Conservation (phyloP, 2,888 invertebrate genomes). For the Lithodes maja region DNA sequence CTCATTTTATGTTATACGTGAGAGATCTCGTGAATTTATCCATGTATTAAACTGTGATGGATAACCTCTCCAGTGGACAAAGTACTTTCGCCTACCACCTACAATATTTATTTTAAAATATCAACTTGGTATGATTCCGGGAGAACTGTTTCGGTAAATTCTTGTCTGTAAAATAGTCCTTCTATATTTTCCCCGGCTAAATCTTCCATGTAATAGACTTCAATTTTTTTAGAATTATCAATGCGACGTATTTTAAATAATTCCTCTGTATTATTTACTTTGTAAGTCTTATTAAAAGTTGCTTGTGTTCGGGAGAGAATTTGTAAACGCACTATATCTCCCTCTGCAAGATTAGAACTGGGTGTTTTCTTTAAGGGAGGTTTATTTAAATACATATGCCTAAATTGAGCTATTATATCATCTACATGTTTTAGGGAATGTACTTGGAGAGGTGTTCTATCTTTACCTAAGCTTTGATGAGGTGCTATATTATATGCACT, state of each 20-base stretch:
- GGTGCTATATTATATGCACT: not conserved
- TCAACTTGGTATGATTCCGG: not conserved
- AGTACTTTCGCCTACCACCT: not conserved
- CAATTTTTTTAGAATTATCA: not conserved
- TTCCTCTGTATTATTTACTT: not conserved
- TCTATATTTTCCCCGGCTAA: not conserved
- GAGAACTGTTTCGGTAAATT: not conserved
- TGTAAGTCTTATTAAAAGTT: not conserved
- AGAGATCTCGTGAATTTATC: not conserved
- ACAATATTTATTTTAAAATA: not conserved
- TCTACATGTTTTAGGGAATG: not conserved
- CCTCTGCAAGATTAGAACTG: not conserved
- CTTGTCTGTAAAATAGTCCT: not conserved
- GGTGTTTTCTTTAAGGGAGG: not conserved
- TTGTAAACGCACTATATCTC: not conserved
- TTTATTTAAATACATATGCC: not conserved
- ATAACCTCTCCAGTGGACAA: not conserved
- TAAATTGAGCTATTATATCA: not conserved
- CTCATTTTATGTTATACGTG: not conserved
- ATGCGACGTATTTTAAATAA: not conserved
- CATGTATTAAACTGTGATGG: not conserved
- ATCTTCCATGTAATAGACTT: not conserved
- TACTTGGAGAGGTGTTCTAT: not conserved
- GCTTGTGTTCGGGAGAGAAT: not conserved
- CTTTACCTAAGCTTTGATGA: not conserved